These are phyloP conservation scores for Amia ocellicauda DNA, from an alignment of 2,113 vertebrate species.

Conservation along the genomic window DNA sequence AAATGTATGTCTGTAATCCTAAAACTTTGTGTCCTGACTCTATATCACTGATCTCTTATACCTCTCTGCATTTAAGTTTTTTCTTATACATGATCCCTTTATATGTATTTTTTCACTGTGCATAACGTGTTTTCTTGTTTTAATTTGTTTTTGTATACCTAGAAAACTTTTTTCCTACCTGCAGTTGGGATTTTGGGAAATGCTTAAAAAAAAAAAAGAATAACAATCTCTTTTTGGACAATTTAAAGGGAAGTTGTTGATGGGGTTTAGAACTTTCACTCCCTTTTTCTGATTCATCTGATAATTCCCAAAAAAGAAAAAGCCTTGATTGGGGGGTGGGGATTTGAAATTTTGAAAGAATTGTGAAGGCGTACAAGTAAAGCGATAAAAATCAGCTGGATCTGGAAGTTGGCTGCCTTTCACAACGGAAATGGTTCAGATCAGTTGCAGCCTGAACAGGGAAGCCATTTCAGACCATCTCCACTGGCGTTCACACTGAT, in stretches of 20 bases:
- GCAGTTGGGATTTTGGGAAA: no score
- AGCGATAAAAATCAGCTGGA: conserved; percentile 11
- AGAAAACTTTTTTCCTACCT: no score
- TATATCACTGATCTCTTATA: no score
- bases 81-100: no score
- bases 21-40: no score
- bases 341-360: no score
- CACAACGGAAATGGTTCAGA: conserved; percentile 22
- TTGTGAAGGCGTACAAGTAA: background rate
- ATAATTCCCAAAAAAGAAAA: background rate
- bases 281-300: background rate
- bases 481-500: conserved; percentile 17
- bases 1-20: no score
- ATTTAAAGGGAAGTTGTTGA: background rate
- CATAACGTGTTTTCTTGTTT: no score
- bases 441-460: conserved; percentile 14
- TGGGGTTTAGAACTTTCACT: background rate
- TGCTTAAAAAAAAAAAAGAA: no score
- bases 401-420: conserved; percentile 16
- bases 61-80: no score
- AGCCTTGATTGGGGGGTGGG: background rate
- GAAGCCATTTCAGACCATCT: conserved; percentile 13
- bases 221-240: background rate
- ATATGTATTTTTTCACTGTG: no score
- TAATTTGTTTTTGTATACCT: no score